Evolutionary conservation across 2,888 invertebrate species (phyloP).

Genomic region (Beris morrisii): DNA sequence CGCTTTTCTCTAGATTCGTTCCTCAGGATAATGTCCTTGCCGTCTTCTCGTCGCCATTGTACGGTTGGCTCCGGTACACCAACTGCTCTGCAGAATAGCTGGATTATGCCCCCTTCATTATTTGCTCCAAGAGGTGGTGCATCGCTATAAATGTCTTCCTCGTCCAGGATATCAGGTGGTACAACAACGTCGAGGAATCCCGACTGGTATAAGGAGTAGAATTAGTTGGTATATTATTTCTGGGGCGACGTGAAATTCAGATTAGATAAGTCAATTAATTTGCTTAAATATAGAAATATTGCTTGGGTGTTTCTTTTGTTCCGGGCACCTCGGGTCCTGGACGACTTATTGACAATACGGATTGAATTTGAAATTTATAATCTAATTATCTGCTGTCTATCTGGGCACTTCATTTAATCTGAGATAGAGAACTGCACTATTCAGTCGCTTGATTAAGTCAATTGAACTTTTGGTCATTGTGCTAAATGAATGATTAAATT

Average conservation of each 20-base stretch:
- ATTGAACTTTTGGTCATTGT: too few species aligned
- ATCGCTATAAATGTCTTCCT: conserved; percentile 47
- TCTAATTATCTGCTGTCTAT: conserved; percentile 16
- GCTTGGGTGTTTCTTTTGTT: too few species aligned
- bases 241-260: not conserved
- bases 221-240: conserved; percentile 18
- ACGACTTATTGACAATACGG: conserved; percentile 9
- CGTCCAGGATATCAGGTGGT: conserved; percentile 81
- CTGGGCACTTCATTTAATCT: too few species aligned
- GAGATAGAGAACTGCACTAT: too few species aligned
- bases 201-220: conserved; percentile 62
- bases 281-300: not conserved
- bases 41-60: conserved; percentile 79
- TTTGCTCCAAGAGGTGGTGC: conserved; percentile 70
- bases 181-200: conserved; percentile 84
- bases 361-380: conserved; percentile 17
- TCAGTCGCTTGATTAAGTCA: too few species aligned
- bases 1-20: conserved; percentile 73
- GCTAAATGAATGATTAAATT: too few species aligned
- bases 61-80: conserved; percentile 77
- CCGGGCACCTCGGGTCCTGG: not conserved
- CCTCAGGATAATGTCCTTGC: conserved; percentile 73
- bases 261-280: conserved; percentile 17
- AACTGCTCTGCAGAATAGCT: conserved; percentile 76
- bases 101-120: conserved; percentile 77